Evolutionary conservation across 2,797 vertebrate species (phyloP).

Genomic region (Xenops minutus): DNA sequence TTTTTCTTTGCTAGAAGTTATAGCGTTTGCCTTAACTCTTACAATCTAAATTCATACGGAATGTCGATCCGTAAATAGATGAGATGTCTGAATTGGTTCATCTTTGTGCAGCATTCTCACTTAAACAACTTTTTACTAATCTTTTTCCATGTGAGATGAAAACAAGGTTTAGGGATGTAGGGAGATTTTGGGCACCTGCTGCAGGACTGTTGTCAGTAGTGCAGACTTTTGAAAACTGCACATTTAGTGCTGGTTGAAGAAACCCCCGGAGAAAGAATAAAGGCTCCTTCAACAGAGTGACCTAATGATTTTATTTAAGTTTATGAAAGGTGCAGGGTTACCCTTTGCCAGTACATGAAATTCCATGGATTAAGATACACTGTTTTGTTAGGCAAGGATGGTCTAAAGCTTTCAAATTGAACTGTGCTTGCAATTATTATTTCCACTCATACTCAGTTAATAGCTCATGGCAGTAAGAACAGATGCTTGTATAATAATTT

Average conservation of each 20-base stretch:
- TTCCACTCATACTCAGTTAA: background rate
- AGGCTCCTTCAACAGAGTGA: background rate
- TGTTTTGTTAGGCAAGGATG: background rate
- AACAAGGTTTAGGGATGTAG: background rate
- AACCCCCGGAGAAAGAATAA: background rate
- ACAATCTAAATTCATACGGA: background rate
- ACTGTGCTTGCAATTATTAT: background rate
- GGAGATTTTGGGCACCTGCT: background rate
- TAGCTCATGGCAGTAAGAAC: background rate
- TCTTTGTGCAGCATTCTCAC: background rate
- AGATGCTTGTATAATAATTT: background rate
- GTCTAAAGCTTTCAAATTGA: background rate
- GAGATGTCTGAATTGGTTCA: background rate
- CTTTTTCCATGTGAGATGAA: background rate
- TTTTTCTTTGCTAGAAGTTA: background rate
- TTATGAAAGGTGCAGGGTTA: background rate
- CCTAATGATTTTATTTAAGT: background rate
- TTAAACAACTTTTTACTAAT: background rate
- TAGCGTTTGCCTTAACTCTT: background rate
- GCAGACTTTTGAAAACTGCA: background rate
- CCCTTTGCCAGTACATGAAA: background rate
- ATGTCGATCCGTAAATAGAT: background rate
- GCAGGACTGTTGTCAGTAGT: background rate
- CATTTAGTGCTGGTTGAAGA: background rate
- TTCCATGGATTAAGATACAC: background rate